Percentiles rank a stretch among this genome's conserved stretches.
phyloP scores from a whole-genome alignment of 2,797 vertebrate genomes.

The Yasuhikotakia modesta region DNA sequence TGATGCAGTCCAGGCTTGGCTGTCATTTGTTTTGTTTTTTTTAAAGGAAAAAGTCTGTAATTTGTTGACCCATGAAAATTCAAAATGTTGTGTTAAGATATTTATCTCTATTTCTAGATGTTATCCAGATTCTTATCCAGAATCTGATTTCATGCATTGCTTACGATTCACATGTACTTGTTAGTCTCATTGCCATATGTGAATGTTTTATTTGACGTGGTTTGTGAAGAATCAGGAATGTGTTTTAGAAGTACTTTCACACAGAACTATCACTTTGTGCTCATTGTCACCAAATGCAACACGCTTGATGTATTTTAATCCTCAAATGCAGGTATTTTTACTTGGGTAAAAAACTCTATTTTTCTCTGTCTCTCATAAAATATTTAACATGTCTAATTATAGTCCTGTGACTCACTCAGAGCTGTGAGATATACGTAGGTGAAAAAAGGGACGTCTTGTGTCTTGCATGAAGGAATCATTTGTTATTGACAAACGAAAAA shows the following conservation, averaged over 20 bases:
- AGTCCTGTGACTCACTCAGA: conserved; percentile 49
- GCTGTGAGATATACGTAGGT: conserved; percentile 47
- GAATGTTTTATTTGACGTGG: conserved; percentile 6
- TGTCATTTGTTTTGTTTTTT: conserved; percentile 8
- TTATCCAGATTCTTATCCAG: too few species aligned
- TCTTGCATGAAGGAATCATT: conserved; percentile 47
- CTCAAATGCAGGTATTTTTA: conserved; percentile 49
- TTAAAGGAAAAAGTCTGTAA: not conserved
- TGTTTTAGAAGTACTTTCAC: conserved; percentile 24
- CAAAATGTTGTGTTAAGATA: too few species aligned
- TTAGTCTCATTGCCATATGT: not conserved
- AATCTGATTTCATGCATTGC: too few species aligned
- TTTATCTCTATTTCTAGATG: not conserved
- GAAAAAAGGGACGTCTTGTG: conserved; percentile 44
- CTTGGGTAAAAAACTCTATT: conserved; percentile 49
- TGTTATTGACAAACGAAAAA: conserved; percentile 34
- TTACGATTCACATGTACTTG: not conserved
- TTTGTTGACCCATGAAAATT: not conserved
- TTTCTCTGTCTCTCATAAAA: conserved; percentile 57
- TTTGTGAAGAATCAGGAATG: conserved; percentile 30
- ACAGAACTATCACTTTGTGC: conserved; percentile 40
- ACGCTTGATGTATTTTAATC: conserved; percentile 54
- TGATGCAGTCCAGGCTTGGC: too few species aligned
- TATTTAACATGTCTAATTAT: conserved; percentile 57
- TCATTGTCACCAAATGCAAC: conserved; percentile 41